Base-by-base conservation (phyloP, 2,888 invertebrate species). In the Drosophila eohydei region DNA sequence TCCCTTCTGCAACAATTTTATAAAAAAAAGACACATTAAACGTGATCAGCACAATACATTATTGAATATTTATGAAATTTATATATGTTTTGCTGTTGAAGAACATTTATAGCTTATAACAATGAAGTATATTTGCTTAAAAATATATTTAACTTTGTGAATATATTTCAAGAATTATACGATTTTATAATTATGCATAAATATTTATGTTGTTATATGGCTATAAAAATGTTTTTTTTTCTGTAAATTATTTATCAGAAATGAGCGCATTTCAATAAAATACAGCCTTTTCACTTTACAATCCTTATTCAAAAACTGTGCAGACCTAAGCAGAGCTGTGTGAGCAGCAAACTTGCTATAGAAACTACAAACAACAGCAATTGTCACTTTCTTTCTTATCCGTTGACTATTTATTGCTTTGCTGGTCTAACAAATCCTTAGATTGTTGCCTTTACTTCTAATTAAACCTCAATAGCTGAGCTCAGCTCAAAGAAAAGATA, bases 401-500 rank as follows among this genome's bases (percentile, higher is more conserved):
- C 52, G 26, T 16, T 34, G 44, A 60, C 55, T 63, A 73, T 76
- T 77, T 73, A 77, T 76, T 70, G 48, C 55, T 32, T 56, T 41
- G 50, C 16, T 38, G 44, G 64, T 41, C 14, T 57, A 76, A 73
- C 70, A 76, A 76, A 77, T 76, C 50, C 65, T 30, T 26, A 41
- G 69, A 69, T 65, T 69, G 54, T 64, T 56, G 57, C 43, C 28
- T 50, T 55, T 43, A 56, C 50, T 57, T 70, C 52, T 21, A 73
- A 76, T 77, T 54, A 54, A 76, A 46, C 65, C 59, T 63, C 59
- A 77, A 74, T 56, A 74, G 65, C 36, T 55, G 41, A 56, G 58
- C 67, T 67, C 40, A 59, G 73, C 62, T 65, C 43, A 60, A 59
- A 48, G 40, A 54, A 38, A 61, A 58, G 51, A 43, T 46, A 34